phyloP scores from a whole-genome alignment of 2,113 vertebrate species.

The Tragelaphus scriptus region DNA sequence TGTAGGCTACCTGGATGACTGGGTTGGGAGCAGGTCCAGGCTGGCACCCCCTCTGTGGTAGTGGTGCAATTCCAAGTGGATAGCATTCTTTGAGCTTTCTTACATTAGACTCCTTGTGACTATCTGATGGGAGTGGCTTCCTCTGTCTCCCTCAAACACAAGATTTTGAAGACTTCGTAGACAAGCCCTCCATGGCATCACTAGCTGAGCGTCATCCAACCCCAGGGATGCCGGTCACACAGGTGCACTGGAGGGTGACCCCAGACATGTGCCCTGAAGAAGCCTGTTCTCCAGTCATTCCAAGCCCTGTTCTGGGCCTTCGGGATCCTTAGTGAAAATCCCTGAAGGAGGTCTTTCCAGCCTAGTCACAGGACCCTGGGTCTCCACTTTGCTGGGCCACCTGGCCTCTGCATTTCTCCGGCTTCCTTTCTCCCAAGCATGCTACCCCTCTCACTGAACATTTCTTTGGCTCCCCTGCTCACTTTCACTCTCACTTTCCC shows the following conservation, averaged over 20 bases:
- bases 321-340: no score
- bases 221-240: no score
- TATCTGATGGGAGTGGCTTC: background rate
- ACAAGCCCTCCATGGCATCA: background rate
- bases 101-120: background rate
- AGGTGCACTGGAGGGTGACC: no score
- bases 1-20: background rate
- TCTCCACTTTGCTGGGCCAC: background rate
- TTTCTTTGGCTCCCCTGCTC: accelerated
- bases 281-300: background rate
- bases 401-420: background rate
- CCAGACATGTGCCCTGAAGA: background rate
- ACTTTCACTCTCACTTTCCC: background rate
- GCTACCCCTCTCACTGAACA: background rate
- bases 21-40: background rate
- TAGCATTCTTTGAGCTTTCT: background rate
- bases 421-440: background rate
- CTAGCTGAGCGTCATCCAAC: accelerated
- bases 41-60: background rate
- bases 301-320: background rate
- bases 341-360: background rate
- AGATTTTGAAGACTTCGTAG: background rate
- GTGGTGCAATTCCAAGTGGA: background rate
- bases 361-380: background rate
- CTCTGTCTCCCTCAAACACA: background rate